phyloP scores from a whole-genome alignment of 2,113 vertebrate species.

The Crotalus horridus region DNA sequence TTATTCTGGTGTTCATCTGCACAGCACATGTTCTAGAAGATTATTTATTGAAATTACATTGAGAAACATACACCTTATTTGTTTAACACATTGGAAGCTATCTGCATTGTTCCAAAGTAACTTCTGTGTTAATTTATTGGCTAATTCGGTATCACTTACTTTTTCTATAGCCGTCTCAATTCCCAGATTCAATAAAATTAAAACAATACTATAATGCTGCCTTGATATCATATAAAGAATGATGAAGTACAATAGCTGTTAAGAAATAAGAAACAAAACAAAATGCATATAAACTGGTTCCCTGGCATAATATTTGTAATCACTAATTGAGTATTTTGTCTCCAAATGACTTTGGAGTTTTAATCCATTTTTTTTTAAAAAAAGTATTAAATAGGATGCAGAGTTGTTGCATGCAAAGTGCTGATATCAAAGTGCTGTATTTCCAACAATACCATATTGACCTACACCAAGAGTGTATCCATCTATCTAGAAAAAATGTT shows the following conservation, averaged over 20 bases:
- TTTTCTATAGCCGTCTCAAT: background rate
- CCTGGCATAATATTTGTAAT: background rate
- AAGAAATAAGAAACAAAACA: background rate
- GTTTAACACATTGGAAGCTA: background rate
- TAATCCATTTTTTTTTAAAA: background rate
- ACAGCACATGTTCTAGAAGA: background rate
- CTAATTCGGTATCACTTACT: background rate
- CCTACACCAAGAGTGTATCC: background rate
- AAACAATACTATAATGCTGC: background rate
- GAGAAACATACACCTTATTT: background rate
- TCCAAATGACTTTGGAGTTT: background rate
- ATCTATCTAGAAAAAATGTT: background rate
- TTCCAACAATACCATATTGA: background rate
- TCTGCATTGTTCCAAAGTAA: background rate
- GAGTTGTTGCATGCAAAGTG: background rate
- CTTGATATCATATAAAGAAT: background rate
- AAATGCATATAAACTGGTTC: background rate
- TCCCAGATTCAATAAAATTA: background rate
- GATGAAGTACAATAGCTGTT: background rate
- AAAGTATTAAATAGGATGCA: background rate
- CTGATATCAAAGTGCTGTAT: background rate
- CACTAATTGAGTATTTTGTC: background rate
- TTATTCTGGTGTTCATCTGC: background rate
- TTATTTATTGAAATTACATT: background rate
- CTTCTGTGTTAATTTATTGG: background rate